Conservation (phyloP, 35 echinoderm and acorn worm species). For the Ophiothrix spiculata region DNA sequence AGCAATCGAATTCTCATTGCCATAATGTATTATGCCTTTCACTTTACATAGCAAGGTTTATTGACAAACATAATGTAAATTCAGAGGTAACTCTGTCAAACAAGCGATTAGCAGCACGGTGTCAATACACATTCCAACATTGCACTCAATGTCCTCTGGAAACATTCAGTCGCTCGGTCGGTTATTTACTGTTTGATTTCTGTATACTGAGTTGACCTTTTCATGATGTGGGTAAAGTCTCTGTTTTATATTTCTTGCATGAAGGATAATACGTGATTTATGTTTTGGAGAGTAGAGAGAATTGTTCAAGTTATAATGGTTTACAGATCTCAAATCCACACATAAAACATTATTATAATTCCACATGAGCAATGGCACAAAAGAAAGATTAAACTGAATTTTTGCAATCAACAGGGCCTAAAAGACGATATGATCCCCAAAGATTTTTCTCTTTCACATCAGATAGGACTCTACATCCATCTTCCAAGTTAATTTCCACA, state of each 20-base stretch:
- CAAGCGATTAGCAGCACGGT: background rate
- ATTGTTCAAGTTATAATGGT: background rate
- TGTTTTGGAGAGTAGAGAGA: background rate
- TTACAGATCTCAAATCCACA: background rate
- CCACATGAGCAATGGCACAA: too few relatives aligned
- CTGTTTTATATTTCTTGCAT: background rate
- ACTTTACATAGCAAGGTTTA: background rate
- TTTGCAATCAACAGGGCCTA: too few relatives aligned
- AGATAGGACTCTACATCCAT: too few relatives aligned
- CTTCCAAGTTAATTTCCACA: too few relatives aligned
- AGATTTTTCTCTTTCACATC: too few relatives aligned
- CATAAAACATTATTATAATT: background rate
- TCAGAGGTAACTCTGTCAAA: background rate
- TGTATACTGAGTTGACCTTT: background rate
- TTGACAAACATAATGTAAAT: background rate
- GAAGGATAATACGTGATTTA: background rate
- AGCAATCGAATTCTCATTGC: background rate
- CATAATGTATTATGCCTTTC: background rate
- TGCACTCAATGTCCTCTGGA: background rate
- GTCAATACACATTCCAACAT: background rate
- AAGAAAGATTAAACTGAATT: too few relatives aligned
- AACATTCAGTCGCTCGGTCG: too few relatives aligned
- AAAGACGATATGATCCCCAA: too few relatives aligned
- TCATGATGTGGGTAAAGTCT: background rate
- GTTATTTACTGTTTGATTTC: background rate